Evolutionary conservation across 2,888 invertebrate genomes (phyloP).

Genomic region (Phaedon cochleariae): DNA sequence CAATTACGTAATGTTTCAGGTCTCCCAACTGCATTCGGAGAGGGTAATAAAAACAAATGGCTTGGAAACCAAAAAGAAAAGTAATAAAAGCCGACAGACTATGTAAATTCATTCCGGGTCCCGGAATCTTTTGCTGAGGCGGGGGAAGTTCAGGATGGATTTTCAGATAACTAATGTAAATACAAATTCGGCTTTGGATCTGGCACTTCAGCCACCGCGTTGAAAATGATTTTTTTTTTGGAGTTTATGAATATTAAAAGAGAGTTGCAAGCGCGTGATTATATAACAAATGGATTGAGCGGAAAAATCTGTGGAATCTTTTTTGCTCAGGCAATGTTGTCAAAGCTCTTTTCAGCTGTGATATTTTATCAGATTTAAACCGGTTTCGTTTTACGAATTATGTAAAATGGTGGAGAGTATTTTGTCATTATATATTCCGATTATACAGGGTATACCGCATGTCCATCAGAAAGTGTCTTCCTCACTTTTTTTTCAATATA

Average conservation of each 20-base stretch:
- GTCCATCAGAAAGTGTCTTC: too few species aligned
- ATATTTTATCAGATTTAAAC: too few species aligned
- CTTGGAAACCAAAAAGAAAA: conserved; percentile 45
- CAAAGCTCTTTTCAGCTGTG: too few species aligned
- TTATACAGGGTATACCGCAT: too few species aligned
- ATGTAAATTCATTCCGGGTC: conserved; percentile 53
- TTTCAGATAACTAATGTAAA: conserved; percentile 56
- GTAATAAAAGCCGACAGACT: conserved; percentile 48
- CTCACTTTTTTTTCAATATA: too few species aligned
- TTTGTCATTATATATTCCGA: too few species aligned
- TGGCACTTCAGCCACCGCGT: conserved; percentile 36
- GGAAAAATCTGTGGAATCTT: too few species aligned
- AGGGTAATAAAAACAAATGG: conserved; percentile 47
- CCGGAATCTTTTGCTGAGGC: conserved; percentile 48
- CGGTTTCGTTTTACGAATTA: too few species aligned
- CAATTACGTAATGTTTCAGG: conserved; percentile 42
- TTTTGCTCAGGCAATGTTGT: too few species aligned
- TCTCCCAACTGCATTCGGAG: conserved; percentile 33
- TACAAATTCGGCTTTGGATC: conserved; percentile 51
- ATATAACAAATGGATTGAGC: too few species aligned
- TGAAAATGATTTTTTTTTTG: conserved; percentile 47
- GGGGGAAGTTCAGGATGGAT: conserved; percentile 36
- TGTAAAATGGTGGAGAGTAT: too few species aligned
- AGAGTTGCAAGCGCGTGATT: neutral
- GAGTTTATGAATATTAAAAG: conserved; percentile 39